phyloP scores from a whole-genome alignment of 2,113 vertebrate genomes.

The Neopipo cinnamomea region DNA sequence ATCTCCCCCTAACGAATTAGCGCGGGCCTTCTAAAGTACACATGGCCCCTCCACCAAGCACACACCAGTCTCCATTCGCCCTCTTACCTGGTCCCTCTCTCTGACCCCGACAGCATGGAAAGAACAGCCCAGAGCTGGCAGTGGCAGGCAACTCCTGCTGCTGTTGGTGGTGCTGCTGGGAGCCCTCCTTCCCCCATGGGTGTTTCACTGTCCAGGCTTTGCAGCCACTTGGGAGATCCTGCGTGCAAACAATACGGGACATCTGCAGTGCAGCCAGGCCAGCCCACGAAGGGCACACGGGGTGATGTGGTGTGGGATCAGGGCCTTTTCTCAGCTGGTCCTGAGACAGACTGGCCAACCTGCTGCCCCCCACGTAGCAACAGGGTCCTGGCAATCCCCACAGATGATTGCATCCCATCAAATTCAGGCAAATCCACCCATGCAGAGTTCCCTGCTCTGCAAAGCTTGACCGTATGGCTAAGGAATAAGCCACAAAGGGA shows the following conservation, averaged over 20 bases:
- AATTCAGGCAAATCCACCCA: neutral
- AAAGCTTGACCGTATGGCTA: neutral
- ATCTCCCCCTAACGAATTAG: neutral
- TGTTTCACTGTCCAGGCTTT: neutral
- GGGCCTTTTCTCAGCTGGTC: neutral
- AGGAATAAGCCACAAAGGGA: neutral
- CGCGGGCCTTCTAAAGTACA: neutral
- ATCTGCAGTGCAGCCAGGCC: neutral
- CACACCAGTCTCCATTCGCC: neutral
- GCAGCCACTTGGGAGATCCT: neutral
- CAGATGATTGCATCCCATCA: neutral
- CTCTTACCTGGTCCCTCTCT: neutral
- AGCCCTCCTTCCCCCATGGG: neutral
- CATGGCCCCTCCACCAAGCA: neutral
- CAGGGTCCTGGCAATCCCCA: neutral
- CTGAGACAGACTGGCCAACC: neutral
- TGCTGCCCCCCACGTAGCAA: neutral
- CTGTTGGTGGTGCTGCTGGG: neutral
- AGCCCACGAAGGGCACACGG: fast-evolving
- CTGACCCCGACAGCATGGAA: neutral
- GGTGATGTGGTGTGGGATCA: neutral
- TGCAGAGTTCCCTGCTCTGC: neutral
- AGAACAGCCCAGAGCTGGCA: neutral
- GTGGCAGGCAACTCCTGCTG: neutral
- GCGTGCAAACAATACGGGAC: neutral